phyloP scores from a whole-genome alignment of 1,140 invertebrate genomes.

The Bombus consobrinus region DNA sequence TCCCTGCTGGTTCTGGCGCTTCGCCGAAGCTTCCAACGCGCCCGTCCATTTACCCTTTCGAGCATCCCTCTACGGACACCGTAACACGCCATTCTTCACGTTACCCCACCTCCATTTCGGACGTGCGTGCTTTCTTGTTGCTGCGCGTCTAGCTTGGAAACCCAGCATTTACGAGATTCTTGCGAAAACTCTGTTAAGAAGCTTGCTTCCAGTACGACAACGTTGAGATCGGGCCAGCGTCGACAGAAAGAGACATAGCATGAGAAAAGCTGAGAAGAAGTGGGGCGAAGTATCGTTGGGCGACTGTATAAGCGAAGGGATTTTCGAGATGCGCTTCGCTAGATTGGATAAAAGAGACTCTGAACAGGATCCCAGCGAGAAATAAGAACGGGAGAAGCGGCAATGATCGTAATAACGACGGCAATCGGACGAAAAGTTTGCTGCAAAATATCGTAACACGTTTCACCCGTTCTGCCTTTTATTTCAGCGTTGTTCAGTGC shows the following conservation, averaged over 20 bases:
- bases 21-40: slow-evolving; percentile 28
- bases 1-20: slow-evolving; percentile 13
- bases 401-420: slow-evolving; percentile 42
- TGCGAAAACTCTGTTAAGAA: slow-evolving; percentile 66
- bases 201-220: slow-evolving; percentile 31
- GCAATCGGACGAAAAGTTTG: slow-evolving; percentile 32
- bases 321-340: slow-evolving; percentile 20
- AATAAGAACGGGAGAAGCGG: slow-evolving; percentile 1
- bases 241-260: not conserved
- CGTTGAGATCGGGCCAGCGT: not conserved
- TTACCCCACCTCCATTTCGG: slow-evolving; percentile 40
- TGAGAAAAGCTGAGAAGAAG: not conserved
- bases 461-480: not conserved
- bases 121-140: slow-evolving; percentile 63
- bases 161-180: slow-evolving; percentile 67
- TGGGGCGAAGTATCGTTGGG: too few relatives aligned
- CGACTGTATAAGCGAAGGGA: slow-evolving; percentile 34
- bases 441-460: slow-evolving; percentile 7
- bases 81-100: slow-evolving; percentile 72
- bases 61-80: slow-evolving; percentile 50
- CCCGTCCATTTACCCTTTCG: slow-evolving; percentile 66
- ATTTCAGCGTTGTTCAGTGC: not conserved
- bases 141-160: slow-evolving; percentile 50
- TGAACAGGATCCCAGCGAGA: slow-evolving; percentile 16
- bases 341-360: slow-evolving; percentile 47